phyloP scores from a whole-genome alignment of 2,888 invertebrate species.

The Sipunculus nudus region DNA sequence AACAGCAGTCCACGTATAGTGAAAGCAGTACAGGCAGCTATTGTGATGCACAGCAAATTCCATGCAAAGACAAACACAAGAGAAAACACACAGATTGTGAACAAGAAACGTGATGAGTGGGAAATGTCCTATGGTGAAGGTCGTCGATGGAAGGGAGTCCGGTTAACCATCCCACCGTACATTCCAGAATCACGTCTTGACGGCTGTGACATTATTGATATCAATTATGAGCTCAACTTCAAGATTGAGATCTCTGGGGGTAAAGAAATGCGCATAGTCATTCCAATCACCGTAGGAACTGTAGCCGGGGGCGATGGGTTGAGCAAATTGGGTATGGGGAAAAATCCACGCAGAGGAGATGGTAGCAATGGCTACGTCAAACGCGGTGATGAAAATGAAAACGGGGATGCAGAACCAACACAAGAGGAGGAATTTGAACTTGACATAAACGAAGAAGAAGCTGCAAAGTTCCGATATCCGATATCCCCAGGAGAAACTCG shows the following conservation, averaged over 20 bases:
- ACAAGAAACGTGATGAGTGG: constrained; percentile 61
- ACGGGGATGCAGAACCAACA: too few relatives aligned
- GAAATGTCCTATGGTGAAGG: constrained; percentile 59
- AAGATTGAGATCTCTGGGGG: constrained; percentile 57
- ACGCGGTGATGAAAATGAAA: too few relatives aligned
- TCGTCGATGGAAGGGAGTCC: constrained; percentile 60
- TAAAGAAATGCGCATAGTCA: constrained; percentile 49
- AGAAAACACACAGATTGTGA: constrained; percentile 50
- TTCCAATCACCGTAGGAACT: constrained; percentile 60
- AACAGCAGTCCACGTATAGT: constrained; percentile 52
- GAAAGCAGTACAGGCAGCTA: constrained; percentile 39
- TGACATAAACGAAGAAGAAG: too few relatives aligned
- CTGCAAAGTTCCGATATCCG: too few relatives aligned
- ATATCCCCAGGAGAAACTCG: too few relatives aligned
- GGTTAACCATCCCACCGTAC: constrained; percentile 61
- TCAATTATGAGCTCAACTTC: constrained; percentile 60
- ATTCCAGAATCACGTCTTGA: constrained; percentile 63
- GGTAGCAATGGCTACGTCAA: too few relatives aligned
- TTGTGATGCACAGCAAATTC: constrained; percentile 60
- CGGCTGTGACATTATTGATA: constrained; percentile 64
- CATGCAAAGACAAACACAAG: constrained; percentile 53
- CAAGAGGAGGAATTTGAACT: too few relatives aligned
- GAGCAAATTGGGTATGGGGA: not conserved
- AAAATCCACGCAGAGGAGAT: too few relatives aligned
- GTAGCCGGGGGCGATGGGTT: constrained; percentile 7